Evolutionary conservation across 2,113 vertebrate species (phyloP).

Genomic region (Anoura caudifer): DNA sequence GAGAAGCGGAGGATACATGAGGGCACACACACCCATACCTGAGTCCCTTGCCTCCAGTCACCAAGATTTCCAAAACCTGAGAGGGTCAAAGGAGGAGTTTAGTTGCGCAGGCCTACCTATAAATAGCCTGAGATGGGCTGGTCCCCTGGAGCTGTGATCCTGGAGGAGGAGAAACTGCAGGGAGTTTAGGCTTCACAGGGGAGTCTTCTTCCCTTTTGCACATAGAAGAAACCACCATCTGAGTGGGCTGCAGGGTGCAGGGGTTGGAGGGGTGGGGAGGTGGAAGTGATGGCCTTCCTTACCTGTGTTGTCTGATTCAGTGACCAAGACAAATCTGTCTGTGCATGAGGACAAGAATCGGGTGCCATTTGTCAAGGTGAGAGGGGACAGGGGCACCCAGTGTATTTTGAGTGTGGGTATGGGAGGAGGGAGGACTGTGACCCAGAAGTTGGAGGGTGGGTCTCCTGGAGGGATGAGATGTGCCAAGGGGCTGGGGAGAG

Average conservation of each 20-base stretch:
- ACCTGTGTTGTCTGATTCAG: conserved; percentile 74
- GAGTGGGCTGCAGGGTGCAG: neutral
- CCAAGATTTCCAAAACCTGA: neutral
- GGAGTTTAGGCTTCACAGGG: neutral
- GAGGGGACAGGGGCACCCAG: neutral
- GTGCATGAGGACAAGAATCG: conserved; percentile 97
- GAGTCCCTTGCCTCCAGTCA: neutral
- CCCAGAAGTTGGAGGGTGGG: neutral
- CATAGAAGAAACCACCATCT: neutral
- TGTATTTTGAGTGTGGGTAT: neutral
- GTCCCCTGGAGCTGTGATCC: neutral
- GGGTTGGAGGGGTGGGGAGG: neutral
- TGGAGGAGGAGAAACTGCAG: neutral
- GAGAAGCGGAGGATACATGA: neutral
- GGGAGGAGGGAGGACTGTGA: neutral
- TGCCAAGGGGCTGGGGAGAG: neutral
- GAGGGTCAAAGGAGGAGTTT: neutral
- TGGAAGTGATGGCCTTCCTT: neutral
- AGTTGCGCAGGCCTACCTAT: neutral
- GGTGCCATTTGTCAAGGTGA: conserved; percentile 97
- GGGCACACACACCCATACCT: neutral
- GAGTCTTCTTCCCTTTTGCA: neutral
- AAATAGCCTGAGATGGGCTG: neutral
- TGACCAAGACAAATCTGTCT: conserved; percentile 95
- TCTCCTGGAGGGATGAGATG: neutral